Conservation (phyloP, 2,797 vertebrate species). For the Bufotes viridis region DNA sequence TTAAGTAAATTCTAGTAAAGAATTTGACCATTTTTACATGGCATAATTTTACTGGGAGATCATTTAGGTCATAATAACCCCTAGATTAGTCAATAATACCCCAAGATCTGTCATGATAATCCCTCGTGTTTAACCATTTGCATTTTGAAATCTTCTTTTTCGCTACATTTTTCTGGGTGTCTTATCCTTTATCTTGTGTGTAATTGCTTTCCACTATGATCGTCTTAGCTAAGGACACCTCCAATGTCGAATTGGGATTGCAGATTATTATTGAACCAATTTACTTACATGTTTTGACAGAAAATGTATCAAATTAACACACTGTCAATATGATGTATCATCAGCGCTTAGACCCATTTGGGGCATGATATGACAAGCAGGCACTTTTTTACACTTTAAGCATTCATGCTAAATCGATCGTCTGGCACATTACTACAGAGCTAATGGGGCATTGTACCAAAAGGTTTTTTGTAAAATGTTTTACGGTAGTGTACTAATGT, state of each 20-base stretch:
- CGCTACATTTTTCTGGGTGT: too few relatives aligned
- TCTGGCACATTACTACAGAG: neutral
- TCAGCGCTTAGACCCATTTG: constrained; percentile 14
- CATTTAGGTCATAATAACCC: too few relatives aligned
- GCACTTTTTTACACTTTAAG: neutral
- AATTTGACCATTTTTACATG: too few relatives aligned
- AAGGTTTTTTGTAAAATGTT: neutral
- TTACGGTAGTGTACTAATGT: neutral
- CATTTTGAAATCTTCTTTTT: too few relatives aligned
- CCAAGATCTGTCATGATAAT: too few relatives aligned
- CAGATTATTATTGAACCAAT: neutral
- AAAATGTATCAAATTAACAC: constrained; percentile 11
- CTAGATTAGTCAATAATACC: too few relatives aligned
- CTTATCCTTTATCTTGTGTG: too few relatives aligned
- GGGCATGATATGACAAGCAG: constrained; percentile 17
- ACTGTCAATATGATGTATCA: constrained; percentile 17
- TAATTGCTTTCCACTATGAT: too few relatives aligned
- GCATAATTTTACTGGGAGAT: too few relatives aligned
- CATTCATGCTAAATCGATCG: neutral
- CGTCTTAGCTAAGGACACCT: neutral
- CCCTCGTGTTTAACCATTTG: too few relatives aligned
- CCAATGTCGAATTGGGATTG: neutral
- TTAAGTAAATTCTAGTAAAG: too few relatives aligned
- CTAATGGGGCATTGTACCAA: neutral
- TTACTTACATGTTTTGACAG: neutral